Conservation (phyloP, 2,888 invertebrate genomes). For the Eristalis intricaria region DNA sequence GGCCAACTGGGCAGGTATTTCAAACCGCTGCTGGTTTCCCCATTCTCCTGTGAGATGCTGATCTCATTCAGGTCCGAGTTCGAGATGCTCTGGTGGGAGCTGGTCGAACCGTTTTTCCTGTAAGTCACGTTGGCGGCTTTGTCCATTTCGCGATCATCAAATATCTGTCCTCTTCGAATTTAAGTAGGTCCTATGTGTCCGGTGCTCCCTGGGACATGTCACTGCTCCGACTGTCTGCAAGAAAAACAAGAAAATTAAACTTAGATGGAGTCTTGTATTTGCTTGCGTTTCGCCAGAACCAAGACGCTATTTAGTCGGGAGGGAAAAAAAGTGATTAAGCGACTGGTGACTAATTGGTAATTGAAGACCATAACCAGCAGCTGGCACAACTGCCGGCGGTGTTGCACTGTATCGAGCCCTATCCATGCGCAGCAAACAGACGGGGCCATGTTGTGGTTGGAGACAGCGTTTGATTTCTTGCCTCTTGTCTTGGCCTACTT, state of each 20-base stretch:
- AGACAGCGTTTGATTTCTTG: neutral
- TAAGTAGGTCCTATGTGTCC: neutral
- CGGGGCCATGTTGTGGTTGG: constrained; percentile 18
- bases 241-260: neutral
- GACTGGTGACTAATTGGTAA: neutral
- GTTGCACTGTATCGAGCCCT: constrained; percentile 13
- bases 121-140: constrained; percentile 19
- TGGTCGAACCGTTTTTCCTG: constrained; percentile 37
- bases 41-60: constrained; percentile 76
- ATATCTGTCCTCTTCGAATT: neutral
- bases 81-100: constrained; percentile 48
- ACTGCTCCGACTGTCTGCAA: constrained; percentile 1
- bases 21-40: constrained; percentile 82
- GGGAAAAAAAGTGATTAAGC: no score
- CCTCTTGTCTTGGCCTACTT: neutral
- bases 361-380: neutral
- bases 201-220: neutral
- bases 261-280: no score
- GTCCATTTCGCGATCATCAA: constrained; percentile 21
- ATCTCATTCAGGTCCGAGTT: constrained; percentile 78
- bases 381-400: neutral
- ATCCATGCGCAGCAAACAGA: constrained; percentile 16
- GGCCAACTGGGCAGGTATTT: constrained; percentile 86
- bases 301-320: no score
- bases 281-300: no score